phyloP scores from a whole-genome alignment of 1,140 invertebrate species.

The Brachionus manjavacas region DNA sequence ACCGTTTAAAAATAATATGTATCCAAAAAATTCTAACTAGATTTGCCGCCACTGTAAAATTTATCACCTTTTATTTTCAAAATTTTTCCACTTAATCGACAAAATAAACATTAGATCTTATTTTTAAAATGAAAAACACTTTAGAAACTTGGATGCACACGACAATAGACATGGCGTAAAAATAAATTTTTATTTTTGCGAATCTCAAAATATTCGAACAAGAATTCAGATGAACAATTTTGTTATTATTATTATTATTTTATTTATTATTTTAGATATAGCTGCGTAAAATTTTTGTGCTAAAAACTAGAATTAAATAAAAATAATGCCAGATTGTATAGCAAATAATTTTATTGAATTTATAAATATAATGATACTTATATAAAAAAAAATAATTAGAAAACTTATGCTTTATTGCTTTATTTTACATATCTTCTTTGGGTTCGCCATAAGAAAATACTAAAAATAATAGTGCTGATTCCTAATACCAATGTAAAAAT shows the following conservation, averaged over 20 bases:
- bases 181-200: not conserved
- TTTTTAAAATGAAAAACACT: not conserved
- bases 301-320: not conserved
- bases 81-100: not conserved
- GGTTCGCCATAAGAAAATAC: not conserved
- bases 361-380: not conserved
- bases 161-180: not conserved
- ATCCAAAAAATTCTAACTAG: not conserved
- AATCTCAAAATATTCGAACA: not conserved
- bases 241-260: no score
- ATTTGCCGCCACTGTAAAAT: not conserved
- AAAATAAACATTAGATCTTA: not conserved
- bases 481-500: not conserved
- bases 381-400: not conserved
- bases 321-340: not conserved
- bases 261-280: not conserved
- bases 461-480: not conserved
- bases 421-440: constrained; percentile 12
- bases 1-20: not conserved
- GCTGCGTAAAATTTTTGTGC: not conserved
- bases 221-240: not conserved
- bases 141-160: not conserved
- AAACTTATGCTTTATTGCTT: not conserved
- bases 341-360: not conserved
- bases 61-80: not conserved